A percentile compares a stretch with the other conserved stretches of the same genome.
These are phyloP conservation scores for Crocuta crocuta DNA, from an alignment of 2,113 vertebrate genomes.

Conservation along the genomic window DNA sequence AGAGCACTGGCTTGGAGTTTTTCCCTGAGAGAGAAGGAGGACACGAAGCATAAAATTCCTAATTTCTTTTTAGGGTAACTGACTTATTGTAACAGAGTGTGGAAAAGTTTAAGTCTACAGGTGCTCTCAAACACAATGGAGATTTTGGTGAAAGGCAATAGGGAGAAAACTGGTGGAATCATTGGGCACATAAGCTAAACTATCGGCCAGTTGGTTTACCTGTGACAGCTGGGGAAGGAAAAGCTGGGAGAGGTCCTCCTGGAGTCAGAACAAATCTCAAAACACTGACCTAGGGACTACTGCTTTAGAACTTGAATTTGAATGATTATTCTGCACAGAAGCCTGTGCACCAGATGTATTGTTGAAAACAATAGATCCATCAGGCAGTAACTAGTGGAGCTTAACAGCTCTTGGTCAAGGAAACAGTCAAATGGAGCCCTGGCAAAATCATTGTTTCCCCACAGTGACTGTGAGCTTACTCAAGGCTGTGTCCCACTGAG, in stretches of 20 bases:
- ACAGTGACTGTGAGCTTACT: not conserved
- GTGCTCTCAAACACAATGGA: not conserved
- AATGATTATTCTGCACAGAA: not conserved
- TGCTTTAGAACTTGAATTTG: not conserved
- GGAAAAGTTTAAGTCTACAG: not conserved
- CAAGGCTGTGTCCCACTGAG: not conserved
- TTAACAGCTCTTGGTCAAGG: not conserved
- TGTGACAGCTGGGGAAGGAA: not conserved
- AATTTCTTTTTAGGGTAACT: not conserved
- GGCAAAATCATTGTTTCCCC: not conserved
- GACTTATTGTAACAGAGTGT: not conserved
- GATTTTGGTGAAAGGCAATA: not conserved
- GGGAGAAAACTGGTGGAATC: not conserved
- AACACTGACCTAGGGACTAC: not conserved
- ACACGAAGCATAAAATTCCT: not conserved
- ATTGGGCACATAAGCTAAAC: not conserved
- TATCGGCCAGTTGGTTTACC: not conserved
- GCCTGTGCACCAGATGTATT: not conserved
- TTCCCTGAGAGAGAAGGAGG: not conserved
- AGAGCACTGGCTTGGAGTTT: not conserved
- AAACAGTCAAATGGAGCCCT: not conserved
- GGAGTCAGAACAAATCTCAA: not conserved
- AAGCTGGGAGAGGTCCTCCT: not conserved
- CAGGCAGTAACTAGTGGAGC: not conserved
- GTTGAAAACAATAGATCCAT: not conserved